Evolutionary conservation across 2,888 invertebrate species (phyloP), one percentile per base, ranked within the genome.

Genomic region (Xestia sexstrigata): DNA sequence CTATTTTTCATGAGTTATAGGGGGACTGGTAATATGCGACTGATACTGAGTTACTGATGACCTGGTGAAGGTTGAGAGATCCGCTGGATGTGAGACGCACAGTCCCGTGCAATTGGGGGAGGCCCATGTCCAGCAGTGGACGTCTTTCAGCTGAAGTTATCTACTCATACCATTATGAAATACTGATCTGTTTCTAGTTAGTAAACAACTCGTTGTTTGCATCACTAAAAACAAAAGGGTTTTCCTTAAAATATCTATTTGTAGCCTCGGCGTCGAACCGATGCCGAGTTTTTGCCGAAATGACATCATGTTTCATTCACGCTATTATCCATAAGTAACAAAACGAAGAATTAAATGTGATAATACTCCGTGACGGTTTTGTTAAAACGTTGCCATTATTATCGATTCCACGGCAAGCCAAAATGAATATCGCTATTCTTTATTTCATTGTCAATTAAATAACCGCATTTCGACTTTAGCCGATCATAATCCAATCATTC

Each of bases 281-380:
- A 87, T 79, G 84, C 83, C 83, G 76, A 83, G 73, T 84, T 88
- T 89, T 82, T 87, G 79, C 71, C 72, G 49, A 69, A 82, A 88
- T 89, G 87, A 89, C 89, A 87, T 90, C 89, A 91, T 87, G 83
- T 84, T 89, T 88, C 87, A 91, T 90, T 91, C 89, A 90, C 76
- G 74, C 76, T 81, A 80, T 81, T 81, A 76, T 78, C 74, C 62
- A 82, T 81, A 90, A 89, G 88, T 85, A 90, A 90, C 85, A 88
- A 89, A 90, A 88, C 79, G 79, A 89, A 88, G 72, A 79, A 86
- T 82, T 77, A 78, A 81, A 87, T 83, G 67, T 76, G 87, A 90
- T 92, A 91, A 93, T 90, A 86, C 74, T 82, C 91, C 93, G 91
- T 94, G 93, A 93, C 92, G 89, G 86, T 91, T 92, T 90, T 91